A percentile compares a stretch with the other conserved stretches of the same genome.
Conservation (phyloP, 2,797 vertebrate species). For the Falco peregrinus region DNA sequence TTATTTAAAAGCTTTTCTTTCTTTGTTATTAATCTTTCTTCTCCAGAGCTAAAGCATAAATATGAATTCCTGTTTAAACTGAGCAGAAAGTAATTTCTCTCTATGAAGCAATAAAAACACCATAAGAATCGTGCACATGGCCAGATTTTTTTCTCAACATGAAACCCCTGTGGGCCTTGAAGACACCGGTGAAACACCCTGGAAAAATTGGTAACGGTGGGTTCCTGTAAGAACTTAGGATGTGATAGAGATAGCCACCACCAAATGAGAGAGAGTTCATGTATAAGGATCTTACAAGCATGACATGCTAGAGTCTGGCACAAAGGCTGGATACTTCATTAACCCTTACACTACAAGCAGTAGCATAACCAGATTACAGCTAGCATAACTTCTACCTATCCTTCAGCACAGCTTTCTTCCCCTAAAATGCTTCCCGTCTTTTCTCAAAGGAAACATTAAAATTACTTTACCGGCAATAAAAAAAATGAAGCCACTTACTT, state of each 20-base stretch:
- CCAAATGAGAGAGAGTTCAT: not conserved
- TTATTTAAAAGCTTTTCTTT: conserved; percentile 21
- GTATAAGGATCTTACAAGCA: not conserved
- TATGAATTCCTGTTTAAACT: conserved; percentile 62
- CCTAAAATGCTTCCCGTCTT: not conserved
- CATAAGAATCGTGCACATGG: not conserved
- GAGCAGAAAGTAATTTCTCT: conserved; percentile 68
- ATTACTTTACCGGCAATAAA: not conserved
- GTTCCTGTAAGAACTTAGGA: conserved; percentile 59
- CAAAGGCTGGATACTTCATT: not conserved
- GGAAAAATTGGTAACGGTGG: conserved; percentile 68
- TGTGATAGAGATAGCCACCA: not conserved
- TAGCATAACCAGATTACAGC: not conserved
- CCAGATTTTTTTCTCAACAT: conserved; percentile 46
- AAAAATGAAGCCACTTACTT: not conserved
- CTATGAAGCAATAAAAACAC: conserved; percentile 63
- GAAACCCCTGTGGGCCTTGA: conserved; percentile 37
- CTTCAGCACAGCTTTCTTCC: not conserved
- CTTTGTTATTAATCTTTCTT: conserved; percentile 23
- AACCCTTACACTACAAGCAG: not conserved
- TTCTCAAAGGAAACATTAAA: not conserved
- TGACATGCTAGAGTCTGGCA: not conserved
- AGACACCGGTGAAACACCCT: conserved; percentile 52
- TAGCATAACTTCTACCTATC: not conserved
- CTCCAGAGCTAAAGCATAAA: conserved; percentile 18